A percentile compares a stretch with the other conserved stretches of the same genome.
Conservation (phyloP, 2,797 vertebrate genomes). For the Malacoctenus gilli region DNA sequence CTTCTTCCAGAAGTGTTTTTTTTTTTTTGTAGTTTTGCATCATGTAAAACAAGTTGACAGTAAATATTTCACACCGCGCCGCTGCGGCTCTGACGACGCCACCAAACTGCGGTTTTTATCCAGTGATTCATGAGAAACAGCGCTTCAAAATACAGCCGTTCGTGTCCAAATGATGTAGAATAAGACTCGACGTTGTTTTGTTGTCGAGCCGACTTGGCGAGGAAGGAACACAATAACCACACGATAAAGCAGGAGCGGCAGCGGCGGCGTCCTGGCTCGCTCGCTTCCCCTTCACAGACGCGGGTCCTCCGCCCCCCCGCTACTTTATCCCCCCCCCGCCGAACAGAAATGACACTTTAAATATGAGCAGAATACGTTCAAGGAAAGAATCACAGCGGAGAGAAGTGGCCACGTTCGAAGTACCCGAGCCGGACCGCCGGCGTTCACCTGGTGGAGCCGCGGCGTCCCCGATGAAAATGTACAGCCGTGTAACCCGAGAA, state of each 20-base stretch:
- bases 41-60: slow-evolving; percentile 51
- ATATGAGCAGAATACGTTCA: slow-evolving; percentile 49
- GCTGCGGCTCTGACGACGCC: slow-evolving; percentile 10
- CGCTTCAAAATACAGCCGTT: slow-evolving; percentile 45
- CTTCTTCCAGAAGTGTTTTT: slow-evolving; percentile 47
- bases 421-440: background rate
- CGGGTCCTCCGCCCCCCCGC: slow-evolving; percentile 10
- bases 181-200: slow-evolving; percentile 37
- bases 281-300: slow-evolving; percentile 1
- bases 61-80: slow-evolving; percentile 47
- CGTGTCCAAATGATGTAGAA: slow-evolving; percentile 67
- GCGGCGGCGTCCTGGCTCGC: slow-evolving; percentile 18
- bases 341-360: slow-evolving; percentile 57
- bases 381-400: slow-evolving; percentile 51
- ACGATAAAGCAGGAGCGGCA: slow-evolving; percentile 11
- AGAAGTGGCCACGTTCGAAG: slow-evolving; percentile 33
- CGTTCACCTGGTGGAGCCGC: slow-evolving; percentile 7
- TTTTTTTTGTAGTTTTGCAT: slow-evolving; percentile 49
- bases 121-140: slow-evolving; percentile 47
- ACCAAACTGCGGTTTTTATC: slow-evolving; percentile 20
- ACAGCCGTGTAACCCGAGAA: slow-evolving; percentile 50
- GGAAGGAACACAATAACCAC: too few relatives aligned
- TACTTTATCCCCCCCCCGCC: slow-evolving; percentile 26
- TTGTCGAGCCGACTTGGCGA: slow-evolving; percentile 52
- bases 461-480: slow-evolving; percentile 37